Evolutionary conservation across 2,888 invertebrate species (phyloP), one percentile per base, ranked within the genome.

Genomic region (Ectobius pallidus): DNA sequence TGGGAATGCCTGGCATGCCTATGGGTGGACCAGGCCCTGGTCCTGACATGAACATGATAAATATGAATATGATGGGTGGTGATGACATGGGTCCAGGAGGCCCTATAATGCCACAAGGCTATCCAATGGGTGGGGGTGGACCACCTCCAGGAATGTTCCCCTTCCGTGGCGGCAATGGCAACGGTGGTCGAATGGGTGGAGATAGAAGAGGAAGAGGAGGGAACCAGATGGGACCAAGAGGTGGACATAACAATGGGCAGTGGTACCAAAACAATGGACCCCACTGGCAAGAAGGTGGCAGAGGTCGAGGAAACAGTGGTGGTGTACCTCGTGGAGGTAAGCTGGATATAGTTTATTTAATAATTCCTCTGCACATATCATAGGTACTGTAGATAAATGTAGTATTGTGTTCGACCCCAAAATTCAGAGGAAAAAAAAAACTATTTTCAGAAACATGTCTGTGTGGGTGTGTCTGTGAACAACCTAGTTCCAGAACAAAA

Each of bases 271-370:
- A 18, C 25, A 86, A 20, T 49, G 46, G 63, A n/a, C 46, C 22
- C 18, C 42, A 62, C 32, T 86, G 86, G 75, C 81, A 81, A 72
- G 81, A 82, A 16, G 83, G 84, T 82, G 85, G 88, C 79, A 82
- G 82, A 71, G 79, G 80, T 16, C 80, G 82, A 82, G 62, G 74
- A 70, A 77, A 78, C 55, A 78, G 80, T 4, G 79, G 80, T 11
- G 68, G 68, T 18, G 81, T 78, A n/a, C 84, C 86, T 32, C 87
- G 87, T 18, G 85, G 86, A 71, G 71, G 70, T 69, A 62, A 73
- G 52, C 69, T 34, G 39, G 7, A 39, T 39, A 39, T 39, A 39
- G 14, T 39, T n/a, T n/a, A n/a, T n/a, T n/a, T n/a, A n/a, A n/a
- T n/a, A n/a, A n/a, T n/a, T n/a, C n/a, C n/a, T n/a, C n/a, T n/a